Percentiles rank a stretch among this genome's conserved stretches.
phyloP scores from a whole-genome alignment of 92 coral and sea anemone species.

The Pocillopora meandrina region DNA sequence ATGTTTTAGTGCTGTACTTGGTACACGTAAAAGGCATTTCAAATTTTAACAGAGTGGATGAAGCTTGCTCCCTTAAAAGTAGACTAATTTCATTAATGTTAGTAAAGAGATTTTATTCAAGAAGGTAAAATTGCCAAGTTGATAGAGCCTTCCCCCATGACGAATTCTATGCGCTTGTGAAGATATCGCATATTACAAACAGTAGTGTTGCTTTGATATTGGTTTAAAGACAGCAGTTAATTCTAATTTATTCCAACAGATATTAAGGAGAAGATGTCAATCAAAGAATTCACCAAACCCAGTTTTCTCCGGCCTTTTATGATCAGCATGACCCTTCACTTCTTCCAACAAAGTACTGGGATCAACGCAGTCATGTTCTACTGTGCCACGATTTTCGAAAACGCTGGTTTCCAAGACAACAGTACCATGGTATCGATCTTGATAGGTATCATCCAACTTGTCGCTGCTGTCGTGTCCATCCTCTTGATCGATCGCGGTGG shows the following conservation, averaged over 20 bases:
- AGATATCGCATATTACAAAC: too few relatives aligned
- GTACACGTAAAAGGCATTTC: too few relatives aligned
- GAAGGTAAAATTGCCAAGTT: too few relatives aligned
- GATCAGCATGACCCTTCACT: constrained; percentile 76
- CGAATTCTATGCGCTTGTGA: too few relatives aligned
- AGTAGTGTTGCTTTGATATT: background rate
- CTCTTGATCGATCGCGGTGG: constrained; percentile 88
- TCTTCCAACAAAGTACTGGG: constrained; percentile 86
- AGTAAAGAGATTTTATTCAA: too few relatives aligned
- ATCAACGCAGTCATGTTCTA: constrained; percentile 89
- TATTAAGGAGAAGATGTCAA: constrained; percentile 45
- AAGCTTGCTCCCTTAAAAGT: too few relatives aligned
- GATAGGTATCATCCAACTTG: constrained; percentile 75
- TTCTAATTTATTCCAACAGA: constrained; percentile 13
- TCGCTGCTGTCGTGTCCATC: constrained; percentile 67
- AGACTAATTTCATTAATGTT: too few relatives aligned
- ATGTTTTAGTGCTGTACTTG: too few relatives aligned
- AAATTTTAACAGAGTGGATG: too few relatives aligned
- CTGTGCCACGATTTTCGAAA: constrained; percentile 80
- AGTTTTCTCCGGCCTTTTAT: constrained; percentile 70
- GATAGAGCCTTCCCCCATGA: too few relatives aligned
- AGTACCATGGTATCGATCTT: constrained; percentile 77
- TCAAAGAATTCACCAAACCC: constrained; percentile 69
- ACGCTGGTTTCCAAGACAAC: constrained; percentile 73
- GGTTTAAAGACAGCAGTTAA: background rate